Evolutionary conservation across 2,797 vertebrate species (phyloP).

Genomic region (Tadarida brasiliensis): DNA sequence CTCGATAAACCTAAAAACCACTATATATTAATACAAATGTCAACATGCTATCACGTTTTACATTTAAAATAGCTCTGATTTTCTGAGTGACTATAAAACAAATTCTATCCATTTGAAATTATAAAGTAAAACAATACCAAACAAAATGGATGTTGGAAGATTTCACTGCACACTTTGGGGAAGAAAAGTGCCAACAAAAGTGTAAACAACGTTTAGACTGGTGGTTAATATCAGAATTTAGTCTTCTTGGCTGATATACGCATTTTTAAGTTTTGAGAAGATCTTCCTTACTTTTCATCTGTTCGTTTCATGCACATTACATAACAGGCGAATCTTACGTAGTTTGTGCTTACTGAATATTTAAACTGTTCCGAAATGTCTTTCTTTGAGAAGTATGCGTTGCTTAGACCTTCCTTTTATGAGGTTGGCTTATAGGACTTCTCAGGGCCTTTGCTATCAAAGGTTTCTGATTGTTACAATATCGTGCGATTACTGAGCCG

Average conservation of each 20-base stretch:
- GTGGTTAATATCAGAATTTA: neutral
- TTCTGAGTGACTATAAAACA: neutral
- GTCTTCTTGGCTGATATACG: neutral
- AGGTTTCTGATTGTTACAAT: neutral
- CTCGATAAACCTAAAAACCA: neutral
- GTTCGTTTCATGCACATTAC: neutral
- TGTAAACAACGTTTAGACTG: neutral
- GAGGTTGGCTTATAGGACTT: neutral
- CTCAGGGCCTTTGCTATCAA: neutral
- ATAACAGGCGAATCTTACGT: neutral
- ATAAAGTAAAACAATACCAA: neutral
- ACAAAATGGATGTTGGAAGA: neutral
- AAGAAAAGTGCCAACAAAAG: neutral
- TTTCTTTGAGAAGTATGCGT: slow-evolving; percentile 21
- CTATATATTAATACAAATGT: neutral
- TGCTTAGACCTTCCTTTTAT: neutral
- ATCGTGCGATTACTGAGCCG: neutral
- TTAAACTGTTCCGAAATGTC: neutral
- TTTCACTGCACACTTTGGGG: neutral
- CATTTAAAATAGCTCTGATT: neutral
- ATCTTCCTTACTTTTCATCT: neutral
- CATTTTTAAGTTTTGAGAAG: neutral
- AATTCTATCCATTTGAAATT: neutral
- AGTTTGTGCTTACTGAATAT: neutral
- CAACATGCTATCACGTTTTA: neutral